phyloP scores from a whole-genome alignment of 2,113 vertebrate genomes.

The Tautogolabrus adspersus region DNA sequence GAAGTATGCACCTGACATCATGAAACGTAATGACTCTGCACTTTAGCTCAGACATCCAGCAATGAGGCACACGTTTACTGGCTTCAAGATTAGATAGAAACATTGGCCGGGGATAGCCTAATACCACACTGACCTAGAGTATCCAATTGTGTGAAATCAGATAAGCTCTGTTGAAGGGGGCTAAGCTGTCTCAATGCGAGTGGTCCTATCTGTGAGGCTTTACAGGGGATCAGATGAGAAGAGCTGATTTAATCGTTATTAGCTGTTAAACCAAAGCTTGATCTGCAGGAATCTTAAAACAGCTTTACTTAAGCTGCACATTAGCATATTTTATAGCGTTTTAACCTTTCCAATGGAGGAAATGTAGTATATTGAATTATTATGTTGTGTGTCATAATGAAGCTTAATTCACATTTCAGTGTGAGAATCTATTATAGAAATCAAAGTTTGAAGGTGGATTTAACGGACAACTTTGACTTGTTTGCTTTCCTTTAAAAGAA shows the following conservation, averaged over 20 bases:
- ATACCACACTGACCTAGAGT: constrained; percentile 68
- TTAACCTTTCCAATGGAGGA: constrained; percentile 10
- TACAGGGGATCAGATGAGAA: constrained; percentile 63
- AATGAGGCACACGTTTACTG: constrained; percentile 47
- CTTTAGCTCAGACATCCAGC: constrained; percentile 29
- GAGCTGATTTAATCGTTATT: constrained; percentile 70
- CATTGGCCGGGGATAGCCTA: constrained; percentile 56
- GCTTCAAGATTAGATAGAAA: constrained; percentile 71
- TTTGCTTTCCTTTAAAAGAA: background rate
- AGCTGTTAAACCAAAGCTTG: constrained; percentile 52
- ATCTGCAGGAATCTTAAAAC: constrained; percentile 47
- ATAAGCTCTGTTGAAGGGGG: constrained; percentile 72
- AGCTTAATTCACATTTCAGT: background rate
- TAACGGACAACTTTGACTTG: background rate
- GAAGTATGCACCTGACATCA: constrained; percentile 41
- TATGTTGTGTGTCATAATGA: no score
- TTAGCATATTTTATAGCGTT: constrained; percentile 32
- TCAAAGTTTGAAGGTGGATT: background rate
- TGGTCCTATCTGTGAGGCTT: constrained; percentile 63
- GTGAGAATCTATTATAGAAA: background rate
- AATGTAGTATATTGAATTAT: background rate
- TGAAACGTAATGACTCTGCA: constrained; percentile 39
- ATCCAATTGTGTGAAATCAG: constrained; percentile 76
- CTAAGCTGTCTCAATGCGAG: constrained; percentile 67
- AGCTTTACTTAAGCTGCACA: constrained; percentile 26